Evolutionary conservation across 2,113 vertebrate genomes (phyloP).

Genomic region (Furnarius figulus): DNA sequence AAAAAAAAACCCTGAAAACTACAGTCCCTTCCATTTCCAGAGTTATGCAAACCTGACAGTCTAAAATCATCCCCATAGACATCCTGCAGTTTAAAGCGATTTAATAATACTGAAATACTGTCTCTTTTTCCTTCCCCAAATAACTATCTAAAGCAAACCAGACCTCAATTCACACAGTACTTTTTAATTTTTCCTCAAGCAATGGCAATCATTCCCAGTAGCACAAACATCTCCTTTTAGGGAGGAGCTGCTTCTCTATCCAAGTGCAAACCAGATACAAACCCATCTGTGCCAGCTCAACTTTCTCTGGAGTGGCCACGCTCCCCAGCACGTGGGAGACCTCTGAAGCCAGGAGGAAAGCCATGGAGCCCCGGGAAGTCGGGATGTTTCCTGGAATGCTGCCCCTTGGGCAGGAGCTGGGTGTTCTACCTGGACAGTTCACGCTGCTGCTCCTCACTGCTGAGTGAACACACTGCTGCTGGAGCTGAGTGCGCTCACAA

Average conservation of each 20-base stretch:
- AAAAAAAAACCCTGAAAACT: background rate
- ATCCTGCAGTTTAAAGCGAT: background rate
- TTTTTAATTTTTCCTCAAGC: background rate
- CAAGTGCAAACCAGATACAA: slow-evolving; percentile 32
- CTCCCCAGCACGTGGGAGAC: slow-evolving; percentile 75
- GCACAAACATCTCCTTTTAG: background rate
- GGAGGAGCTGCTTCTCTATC: background rate
- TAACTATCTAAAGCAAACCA: background rate
- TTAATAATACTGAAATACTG: background rate
- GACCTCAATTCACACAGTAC: background rate
- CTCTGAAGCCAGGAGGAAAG: slow-evolving; percentile 74
- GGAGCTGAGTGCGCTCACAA: background rate
- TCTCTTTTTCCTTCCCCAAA: background rate
- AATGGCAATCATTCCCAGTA: background rate
- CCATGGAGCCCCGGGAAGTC: slow-evolving; percentile 39
- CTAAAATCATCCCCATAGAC: background rate
- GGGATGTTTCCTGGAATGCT: slow-evolving; percentile 21
- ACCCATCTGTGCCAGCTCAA: slow-evolving; percentile 79
- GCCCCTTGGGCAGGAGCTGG: slow-evolving; percentile 21
- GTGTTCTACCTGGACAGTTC: slow-evolving; percentile 21
- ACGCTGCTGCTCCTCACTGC: too few species aligned
- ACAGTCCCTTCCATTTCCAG: background rate
- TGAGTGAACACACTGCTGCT: too few species aligned
- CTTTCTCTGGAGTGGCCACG: slow-evolving; percentile 75
- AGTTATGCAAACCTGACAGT: background rate